Conservation (phyloP, 2,888 invertebrate genomes). For the Ptychoptera albimana region DNA sequence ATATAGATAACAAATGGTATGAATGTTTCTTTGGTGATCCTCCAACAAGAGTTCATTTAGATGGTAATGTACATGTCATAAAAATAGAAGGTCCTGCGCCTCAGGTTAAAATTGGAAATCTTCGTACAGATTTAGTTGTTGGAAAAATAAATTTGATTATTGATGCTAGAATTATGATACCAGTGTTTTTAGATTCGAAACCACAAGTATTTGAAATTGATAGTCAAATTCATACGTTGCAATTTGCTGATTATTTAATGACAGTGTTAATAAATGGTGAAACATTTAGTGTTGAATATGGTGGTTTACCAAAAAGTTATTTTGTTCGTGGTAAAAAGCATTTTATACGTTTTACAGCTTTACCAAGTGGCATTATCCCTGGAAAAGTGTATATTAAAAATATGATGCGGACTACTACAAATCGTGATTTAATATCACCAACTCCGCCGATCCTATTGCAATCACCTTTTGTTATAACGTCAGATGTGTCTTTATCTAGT, state of each 20-base stretch:
- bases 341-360: slow-evolving; percentile 62
- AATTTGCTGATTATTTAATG: slow-evolving; percentile 62
- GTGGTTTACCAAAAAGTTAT: slow-evolving; percentile 67
- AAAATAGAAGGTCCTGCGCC: slow-evolving; percentile 84
- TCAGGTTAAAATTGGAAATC: slow-evolving; percentile 78
- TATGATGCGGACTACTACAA: slow-evolving; percentile 44
- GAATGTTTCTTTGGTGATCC: slow-evolving; percentile 89
- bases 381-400: slow-evolving; percentile 52
- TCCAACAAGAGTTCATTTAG: slow-evolving; percentile 63
- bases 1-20: slow-evolving; percentile 75
- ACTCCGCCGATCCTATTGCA: background rate
- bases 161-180: slow-evolving; percentile 61
- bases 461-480: background rate
- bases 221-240: slow-evolving; percentile 53
- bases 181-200: slow-evolving; percentile 70
- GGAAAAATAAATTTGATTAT: slow-evolving; percentile 74
- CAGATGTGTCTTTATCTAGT: no score
- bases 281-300: slow-evolving; percentile 64
- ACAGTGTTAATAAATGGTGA: slow-evolving; percentile 66
- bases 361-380: slow-evolving; percentile 56
- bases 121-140: slow-evolving; percentile 65
- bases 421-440: slow-evolving; percentile 5
- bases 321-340: slow-evolving; percentile 57
- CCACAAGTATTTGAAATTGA: slow-evolving; percentile 63
- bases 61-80: slow-evolving; percentile 58